phyloP scores from a whole-genome alignment of 2,113 vertebrate genomes.

The Menidia beryllina region DNA sequence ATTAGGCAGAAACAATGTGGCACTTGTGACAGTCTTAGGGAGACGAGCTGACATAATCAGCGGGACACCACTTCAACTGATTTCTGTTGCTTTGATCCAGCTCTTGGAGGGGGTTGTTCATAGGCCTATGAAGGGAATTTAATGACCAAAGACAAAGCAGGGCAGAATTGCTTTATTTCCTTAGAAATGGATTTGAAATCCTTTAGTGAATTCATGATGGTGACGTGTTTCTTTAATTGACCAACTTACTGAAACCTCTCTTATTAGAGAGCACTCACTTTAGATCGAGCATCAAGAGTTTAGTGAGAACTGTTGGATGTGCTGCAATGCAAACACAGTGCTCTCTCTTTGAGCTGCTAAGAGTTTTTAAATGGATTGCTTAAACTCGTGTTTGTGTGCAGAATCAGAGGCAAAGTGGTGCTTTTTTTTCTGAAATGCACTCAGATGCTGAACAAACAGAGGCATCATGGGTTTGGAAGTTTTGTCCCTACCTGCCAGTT shows the following conservation, averaged over 20 bases:
- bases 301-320: conserved; percentile 45
- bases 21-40: background rate
- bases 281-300: conserved; percentile 49
- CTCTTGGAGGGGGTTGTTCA: conserved; percentile 27
- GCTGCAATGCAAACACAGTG: conserved; percentile 4
- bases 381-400: too few species aligned
- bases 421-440: too few species aligned
- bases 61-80: conserved; percentile 24
- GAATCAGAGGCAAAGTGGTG: too few species aligned
- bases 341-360: conserved; percentile 21
- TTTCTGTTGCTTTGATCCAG: conserved; percentile 23
- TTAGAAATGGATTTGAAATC: background rate
- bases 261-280: conserved; percentile 43
- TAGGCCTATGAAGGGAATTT: conserved; percentile 50
- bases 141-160: conserved; percentile 5
- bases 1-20: background rate
- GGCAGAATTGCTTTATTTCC: too few species aligned
- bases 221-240: conserved; percentile 20
- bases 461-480: too few species aligned
- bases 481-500: too few species aligned
- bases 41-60: conserved; percentile 8
- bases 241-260: conserved; percentile 66
- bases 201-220: background rate
- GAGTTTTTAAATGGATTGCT: background rate
- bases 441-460: too few species aligned